Evolutionary conservation across 2,888 invertebrate genomes (phyloP).

Genomic region (Hydropsyche betteni): DNA sequence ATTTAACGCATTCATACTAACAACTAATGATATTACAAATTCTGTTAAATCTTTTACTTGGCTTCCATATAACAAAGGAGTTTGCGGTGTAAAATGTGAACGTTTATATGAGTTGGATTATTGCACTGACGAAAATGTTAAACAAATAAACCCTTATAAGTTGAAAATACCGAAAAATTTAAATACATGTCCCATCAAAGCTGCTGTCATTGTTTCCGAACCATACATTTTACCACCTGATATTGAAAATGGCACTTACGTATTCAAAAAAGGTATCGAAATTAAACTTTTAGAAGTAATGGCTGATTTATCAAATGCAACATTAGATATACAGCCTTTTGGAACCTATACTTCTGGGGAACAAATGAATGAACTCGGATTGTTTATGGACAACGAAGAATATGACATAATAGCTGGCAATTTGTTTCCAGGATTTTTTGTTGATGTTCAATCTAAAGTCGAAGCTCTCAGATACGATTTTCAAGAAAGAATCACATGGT

Average conservation of each 20-base stretch:
- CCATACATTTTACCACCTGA: constrained; percentile 37
- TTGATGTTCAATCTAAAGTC: not conserved
- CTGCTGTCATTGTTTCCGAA: constrained; percentile 28
- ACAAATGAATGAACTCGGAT: not conserved
- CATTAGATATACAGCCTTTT: constrained; percentile 6
- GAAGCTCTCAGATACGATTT: constrained; percentile 30
- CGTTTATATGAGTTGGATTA: constrained; percentile 25
- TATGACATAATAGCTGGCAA: constrained; percentile 29
- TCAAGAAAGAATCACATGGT: constrained; percentile 37
- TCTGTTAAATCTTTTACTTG: constrained; percentile 39
- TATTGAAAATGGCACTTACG: not conserved
- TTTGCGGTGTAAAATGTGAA: constrained; percentile 37
- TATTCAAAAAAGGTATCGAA: constrained; percentile 38
- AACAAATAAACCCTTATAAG: constrained; percentile 1
- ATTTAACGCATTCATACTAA: constrained; percentile 38
- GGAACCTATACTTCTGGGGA: constrained; percentile 25
- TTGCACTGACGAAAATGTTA: constrained; percentile 9
- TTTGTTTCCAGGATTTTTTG: constrained; percentile 17
- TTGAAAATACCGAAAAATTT: constrained; percentile 26
- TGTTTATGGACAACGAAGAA: constrained; percentile 23
- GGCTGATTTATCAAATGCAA: constrained; percentile 24
- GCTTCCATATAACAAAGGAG: constrained; percentile 36
- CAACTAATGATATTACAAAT: constrained; percentile 18
- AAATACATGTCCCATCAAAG: constrained; percentile 36
- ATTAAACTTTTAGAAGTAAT: constrained; percentile 36